Conservation (phyloP, 2,888 invertebrate species). For the Cactoblastis cactorum region DNA sequence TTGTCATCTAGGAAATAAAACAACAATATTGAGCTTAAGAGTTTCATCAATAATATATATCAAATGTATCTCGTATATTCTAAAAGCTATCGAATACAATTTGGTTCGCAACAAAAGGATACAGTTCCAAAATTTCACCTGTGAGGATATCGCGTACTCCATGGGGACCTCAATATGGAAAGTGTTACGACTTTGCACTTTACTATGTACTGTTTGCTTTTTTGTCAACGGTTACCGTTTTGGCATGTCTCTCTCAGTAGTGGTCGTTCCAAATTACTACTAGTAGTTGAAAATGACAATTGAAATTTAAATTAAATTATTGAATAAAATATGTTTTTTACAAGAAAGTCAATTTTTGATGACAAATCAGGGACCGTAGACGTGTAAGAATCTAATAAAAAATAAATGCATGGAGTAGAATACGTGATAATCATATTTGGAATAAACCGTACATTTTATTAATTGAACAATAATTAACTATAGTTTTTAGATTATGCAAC, state of each 20-base stretch:
- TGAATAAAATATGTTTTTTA: no score
- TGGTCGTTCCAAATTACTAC: not conserved
- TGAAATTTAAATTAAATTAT: no score
- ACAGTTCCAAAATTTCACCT: slow-evolving; percentile 22
- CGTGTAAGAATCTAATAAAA: no score
- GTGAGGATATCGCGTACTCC: slow-evolving; percentile 19
- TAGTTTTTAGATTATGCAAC: not conserved
- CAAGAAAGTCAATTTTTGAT: no score
- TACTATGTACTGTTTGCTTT: not conserved
- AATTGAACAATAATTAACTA: not conserved
- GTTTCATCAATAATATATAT: slow-evolving; percentile 3
- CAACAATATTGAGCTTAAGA: not conserved
- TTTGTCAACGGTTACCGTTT: not conserved
- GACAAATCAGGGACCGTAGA: no score
- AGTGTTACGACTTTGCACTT: slow-evolving; percentile 14
- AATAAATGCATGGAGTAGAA: no score
- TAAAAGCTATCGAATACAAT: slow-evolving; percentile 24
- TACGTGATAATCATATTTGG: no score
- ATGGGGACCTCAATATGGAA: slow-evolving; percentile 18
- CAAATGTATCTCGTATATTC: not conserved
- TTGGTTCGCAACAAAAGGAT: slow-evolving; percentile 24
- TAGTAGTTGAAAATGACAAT: no score
- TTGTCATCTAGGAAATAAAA: not conserved
- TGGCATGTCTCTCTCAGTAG: not conserved
- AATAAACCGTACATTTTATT: no score